Evolutionary conservation across 2,113 vertebrate genomes (phyloP), one percentile per base, ranked within the genome.

Genomic region (Ceuthmochares aereus): DNA sequence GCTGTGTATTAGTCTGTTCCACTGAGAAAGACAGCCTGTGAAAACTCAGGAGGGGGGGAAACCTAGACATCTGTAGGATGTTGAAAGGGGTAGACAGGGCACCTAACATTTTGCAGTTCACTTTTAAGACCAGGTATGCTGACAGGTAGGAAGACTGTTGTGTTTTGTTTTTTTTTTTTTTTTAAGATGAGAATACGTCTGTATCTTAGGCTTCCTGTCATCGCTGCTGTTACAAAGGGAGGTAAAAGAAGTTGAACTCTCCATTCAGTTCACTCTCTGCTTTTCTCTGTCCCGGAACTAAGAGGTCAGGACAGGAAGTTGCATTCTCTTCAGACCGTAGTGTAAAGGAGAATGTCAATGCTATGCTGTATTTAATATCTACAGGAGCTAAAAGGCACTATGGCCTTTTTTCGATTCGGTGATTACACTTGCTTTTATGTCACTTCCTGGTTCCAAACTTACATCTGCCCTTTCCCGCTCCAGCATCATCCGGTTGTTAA

Each of bases 201-300:
- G 6, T 36, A 14, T 62, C 21, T 64, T 73, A 32, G 62, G 17
- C 34, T 84, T 23, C 45, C 14, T 84, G 19, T 54, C 14, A 34
- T 81, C 0, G 0, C 21, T 78, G 42, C n/a, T 20, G 22, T 67
- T 51, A 32, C 55, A 85, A 72, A 25, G 5, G 2, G 1, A 2
- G 2, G 9, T 73, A n/a, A 43, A 77, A 70, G 26, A 69, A 77
- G 22, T 18, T 56, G 47, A 91, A 55, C 16, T 42, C 9, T 34
- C 2, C 2, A 5, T 83, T 78, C 26, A 32, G 19, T 69, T 93
- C 22, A 13, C 12, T 59, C 6, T 23, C 8, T 42, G 51, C 11
- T 86, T 90, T 87, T 67, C 32, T 63, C 54, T 26, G 14, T 30
- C 2, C 0, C 3, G 23, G 42, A 80, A 32, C 51, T 26, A 8